A percentile compares a stretch with the other conserved stretches of the same genome.
Evolutionary conservation across 2,113 vertebrate species (phyloP).

Genomic region (Eurystomus gularis): DNA sequence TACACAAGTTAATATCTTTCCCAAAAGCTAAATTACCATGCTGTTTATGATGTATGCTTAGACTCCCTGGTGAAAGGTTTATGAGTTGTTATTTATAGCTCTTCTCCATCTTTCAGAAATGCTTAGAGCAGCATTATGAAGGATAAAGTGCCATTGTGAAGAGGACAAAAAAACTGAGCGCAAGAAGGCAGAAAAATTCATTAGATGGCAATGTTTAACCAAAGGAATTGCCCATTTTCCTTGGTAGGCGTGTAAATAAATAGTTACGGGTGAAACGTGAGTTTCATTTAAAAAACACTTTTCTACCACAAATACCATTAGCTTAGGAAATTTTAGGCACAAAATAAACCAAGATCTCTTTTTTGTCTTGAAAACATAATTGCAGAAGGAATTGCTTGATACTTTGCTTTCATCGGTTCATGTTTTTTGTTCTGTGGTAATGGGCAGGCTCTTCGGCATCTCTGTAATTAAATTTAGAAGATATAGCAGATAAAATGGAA

Average conservation of each 20-base stretch:
- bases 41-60: not conserved
- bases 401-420: not conserved
- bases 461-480: not conserved
- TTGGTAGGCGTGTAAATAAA: not conserved
- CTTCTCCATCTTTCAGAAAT: conserved; percentile 2
- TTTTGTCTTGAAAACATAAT: not conserved
- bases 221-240: not conserved
- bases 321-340: not conserved
- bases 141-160: not conserved
- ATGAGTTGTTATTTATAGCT: not conserved
- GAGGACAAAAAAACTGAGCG: not conserved
- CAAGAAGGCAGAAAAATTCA: not conserved
- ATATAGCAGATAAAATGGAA: not conserved
- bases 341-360: not conserved
- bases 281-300: not conserved
- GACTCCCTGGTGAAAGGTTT: not conserved
- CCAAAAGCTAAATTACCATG: not conserved
- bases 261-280: not conserved
- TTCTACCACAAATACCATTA: not conserved
- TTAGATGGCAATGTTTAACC: not conserved
- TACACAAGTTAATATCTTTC: conserved; percentile 2
- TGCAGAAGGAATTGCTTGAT: not conserved
- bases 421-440: not conserved
- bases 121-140: not conserved
- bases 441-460: not conserved